Evolutionary conservation across 2,113 vertebrate species (phyloP).

Genomic region (Nesogale talazaci): DNA sequence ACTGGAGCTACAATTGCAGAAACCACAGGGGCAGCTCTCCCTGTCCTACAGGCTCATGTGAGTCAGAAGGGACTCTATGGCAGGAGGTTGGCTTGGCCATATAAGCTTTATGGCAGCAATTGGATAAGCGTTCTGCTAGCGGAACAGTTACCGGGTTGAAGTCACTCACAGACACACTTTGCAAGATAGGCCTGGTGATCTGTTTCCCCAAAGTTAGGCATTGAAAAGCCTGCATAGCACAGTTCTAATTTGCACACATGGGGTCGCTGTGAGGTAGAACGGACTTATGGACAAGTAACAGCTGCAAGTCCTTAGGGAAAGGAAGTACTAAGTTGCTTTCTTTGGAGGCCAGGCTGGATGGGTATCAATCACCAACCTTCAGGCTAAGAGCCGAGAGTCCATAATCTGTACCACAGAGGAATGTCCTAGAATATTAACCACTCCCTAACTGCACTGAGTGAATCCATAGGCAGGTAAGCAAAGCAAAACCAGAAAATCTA

Average conservation of each 20-base stretch:
- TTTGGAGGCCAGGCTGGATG: background rate
- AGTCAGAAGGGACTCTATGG: too few relatives aligned
- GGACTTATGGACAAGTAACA: background rate
- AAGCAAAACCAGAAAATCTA: background rate
- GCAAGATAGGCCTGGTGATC: background rate
- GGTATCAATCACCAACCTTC: background rate
- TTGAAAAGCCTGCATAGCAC: background rate
- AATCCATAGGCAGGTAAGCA: background rate
- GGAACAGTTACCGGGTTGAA: background rate
- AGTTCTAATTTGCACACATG: background rate
- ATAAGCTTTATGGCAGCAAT: background rate
- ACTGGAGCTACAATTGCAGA: too few relatives aligned
- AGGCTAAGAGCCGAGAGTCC: background rate
- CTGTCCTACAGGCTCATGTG: too few relatives aligned
- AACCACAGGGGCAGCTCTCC: too few relatives aligned
- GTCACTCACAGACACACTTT: background rate
- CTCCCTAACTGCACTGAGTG: conserved; percentile 9
- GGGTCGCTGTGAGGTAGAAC: background rate
- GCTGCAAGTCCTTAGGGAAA: background rate
- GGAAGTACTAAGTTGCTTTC: background rate
- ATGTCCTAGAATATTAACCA: background rate
- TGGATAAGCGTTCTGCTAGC: background rate
- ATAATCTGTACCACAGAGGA: background rate
- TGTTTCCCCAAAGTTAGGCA: background rate
- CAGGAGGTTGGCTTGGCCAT: too few relatives aligned